Evolutionary conservation across 2,888 invertebrate genomes (phyloP).

Genomic region (Platycheirus albimanus): DNA sequence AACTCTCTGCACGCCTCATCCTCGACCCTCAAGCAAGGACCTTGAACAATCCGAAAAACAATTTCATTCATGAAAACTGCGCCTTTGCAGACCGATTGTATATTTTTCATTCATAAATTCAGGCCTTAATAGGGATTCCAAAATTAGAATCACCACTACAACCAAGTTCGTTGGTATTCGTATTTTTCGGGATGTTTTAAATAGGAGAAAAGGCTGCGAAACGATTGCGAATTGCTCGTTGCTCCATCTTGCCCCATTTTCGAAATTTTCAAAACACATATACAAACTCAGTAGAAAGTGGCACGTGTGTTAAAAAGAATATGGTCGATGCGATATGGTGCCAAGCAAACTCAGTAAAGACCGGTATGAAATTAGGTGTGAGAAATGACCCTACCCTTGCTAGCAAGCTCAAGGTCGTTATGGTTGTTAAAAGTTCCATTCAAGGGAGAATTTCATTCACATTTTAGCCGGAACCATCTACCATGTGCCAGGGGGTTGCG

Average conservation of each 20-base stretch:
- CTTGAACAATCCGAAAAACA: slow-evolving; percentile 50
- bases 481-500: neutral
- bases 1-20: slow-evolving; percentile 29
- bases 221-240: too few relatives aligned
- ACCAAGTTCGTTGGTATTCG: neutral
- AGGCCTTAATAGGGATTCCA: slow-evolving; percentile 42
- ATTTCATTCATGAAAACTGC: slow-evolving; percentile 68
- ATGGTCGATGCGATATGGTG: slow-evolving; percentile 1
- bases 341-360: slow-evolving; percentile 28
- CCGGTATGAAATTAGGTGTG: neutral
- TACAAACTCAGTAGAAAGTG: slow-evolving; percentile 3
- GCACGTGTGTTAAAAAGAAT: slow-evolving; percentile 56
- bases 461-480: slow-evolving; percentile 18
- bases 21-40: slow-evolving; percentile 22
- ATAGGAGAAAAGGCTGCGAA: slow-evolving; percentile 36
- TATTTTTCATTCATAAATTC: slow-evolving; percentile 67
- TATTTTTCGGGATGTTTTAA: slow-evolving; percentile 35
- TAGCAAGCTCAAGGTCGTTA: slow-evolving; percentile 49
- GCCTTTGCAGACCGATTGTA: slow-evolving; percentile 36
- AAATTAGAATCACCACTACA: slow-evolving; percentile 19
- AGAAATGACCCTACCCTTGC: slow-evolving; percentile 56
- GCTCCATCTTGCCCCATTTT: slow-evolving; percentile 35
- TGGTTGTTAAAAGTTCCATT: slow-evolving; percentile 47
- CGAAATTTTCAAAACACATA: slow-evolving; percentile 40
- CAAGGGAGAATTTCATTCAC: slow-evolving; percentile 58